Evolutionary conservation across 2,113 vertebrate genomes (phyloP), one percentile per base, ranked within the genome.

Genomic region (Mustela lutreola): DNA sequence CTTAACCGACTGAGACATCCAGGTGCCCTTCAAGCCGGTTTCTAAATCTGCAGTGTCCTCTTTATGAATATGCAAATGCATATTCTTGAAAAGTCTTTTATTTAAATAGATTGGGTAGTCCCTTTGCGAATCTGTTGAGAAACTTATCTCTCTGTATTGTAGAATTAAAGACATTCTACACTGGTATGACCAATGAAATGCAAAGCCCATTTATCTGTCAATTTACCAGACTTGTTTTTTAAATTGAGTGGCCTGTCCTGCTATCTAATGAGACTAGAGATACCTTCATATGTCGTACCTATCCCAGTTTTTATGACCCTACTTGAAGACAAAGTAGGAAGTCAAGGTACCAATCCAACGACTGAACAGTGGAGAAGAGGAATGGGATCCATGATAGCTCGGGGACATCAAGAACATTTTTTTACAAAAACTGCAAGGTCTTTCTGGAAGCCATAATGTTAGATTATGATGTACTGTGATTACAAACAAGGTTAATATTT

Each of bases 161-260:
- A 78, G 89, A 94, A 91, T 65, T 80, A 79, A 89, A 67, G 42
- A 93, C 79, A 89, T 60, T 89, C 22, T 70, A 56, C n/a, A 84
- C 10, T 36, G 9, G 42, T 58, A 28, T 19, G 48, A 81, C 10
- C 58, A 76, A 58, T 84, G 50, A 73, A 48, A 87, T 48, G 5
- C 60, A 90, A 84, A 88, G 39, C 2, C 18, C 39, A 88, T 56
- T 75, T 16, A 79, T 48, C 21, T 91, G 31, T 63, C 26, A 85
- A 76, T 39, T 53, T 28, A 31, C 1, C 28, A 48, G 15, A 6
- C 53, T 86, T 88, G 24, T 39, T 70, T 24, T 75, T 73, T 22
- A 31, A 12, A 87, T 7, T 58, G 16, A 70, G 2, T 94, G 45
- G 42, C 21, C 24, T 70, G 2, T n/a, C 39, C 6, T 84, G 28